Evolutionary conservation across 2,888 invertebrate species (phyloP), one percentile per base, ranked within the genome.

Genomic region (Pheosia gnoma): DNA sequence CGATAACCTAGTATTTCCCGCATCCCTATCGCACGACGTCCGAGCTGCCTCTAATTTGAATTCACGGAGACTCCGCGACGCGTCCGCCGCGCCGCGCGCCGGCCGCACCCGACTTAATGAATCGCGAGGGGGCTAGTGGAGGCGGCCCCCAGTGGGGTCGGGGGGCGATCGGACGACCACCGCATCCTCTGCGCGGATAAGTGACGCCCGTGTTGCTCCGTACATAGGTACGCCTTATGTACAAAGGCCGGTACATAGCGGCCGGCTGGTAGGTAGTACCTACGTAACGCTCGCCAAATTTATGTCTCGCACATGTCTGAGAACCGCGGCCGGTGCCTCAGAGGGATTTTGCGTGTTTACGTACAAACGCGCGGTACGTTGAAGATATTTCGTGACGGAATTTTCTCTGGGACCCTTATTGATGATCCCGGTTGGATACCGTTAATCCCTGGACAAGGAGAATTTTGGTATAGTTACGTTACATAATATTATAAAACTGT

Each of bases 41-140:
- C 93, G 89, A 92, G 90, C 92, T 82, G 90, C 88, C 90, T 91
- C 92, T 93, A 93, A 92, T 93, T 92, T 92, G 93, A 91, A 93
- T 94, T 94, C 91, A 93, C 93, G 90, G 92, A 93, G 92, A 91
- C 93, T 91, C 91, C 92, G 93, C 91, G 93, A 90, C 92, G 88
- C 91, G 90, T 90, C 91, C 89, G 90, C 92, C 91, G 90, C 91
- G 89, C 86, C 91, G 25, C 25, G 25, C 25, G 89, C 86, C 88
- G 90, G 90, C 91, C 91, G 92, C 93, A 91, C 92, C 93, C 93
- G 93, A 91, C 93, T 93, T 93, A 93, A 93, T 93, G 93, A 93
- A 91, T 88, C 88, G 88, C 88, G 89, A 85, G 86, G 88, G 87
- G 87, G 82, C 39, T 70, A 80, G 83, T 79, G 81, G 86, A 75